Evolutionary conservation across 2,888 invertebrate genomes (phyloP), one percentile per base, ranked within the genome.

Genomic region (Campaea margaritaria): DNA sequence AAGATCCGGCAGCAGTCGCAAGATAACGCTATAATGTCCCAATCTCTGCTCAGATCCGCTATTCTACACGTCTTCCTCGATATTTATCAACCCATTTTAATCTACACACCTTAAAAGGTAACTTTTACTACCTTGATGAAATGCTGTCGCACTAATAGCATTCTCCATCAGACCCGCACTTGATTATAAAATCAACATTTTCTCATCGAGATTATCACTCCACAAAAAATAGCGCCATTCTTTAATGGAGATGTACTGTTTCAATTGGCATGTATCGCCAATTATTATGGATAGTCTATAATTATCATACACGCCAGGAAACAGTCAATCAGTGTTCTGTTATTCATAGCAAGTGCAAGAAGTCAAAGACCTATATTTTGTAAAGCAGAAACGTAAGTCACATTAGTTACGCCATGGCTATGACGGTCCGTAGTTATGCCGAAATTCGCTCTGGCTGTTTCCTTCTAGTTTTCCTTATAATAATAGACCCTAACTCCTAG

Each of bases 341-440:
- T 79, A 82, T 72, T 77, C 74, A 65, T 70, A 68, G 72, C 64
- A 72, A 67, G 62, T 73, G 70, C 74, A 74, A 79, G 75, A 79
- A 84, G 86, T 86, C 86, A 86, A 86, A 81, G 82, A 86, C 86
- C 85, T 75, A 76, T 78, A 77, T 81, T 58, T 76, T 81, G 76
- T 75, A 78, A 74, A 70, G 73, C 73, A 72, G 70, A 72, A 70
- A 74, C 76, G 81, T 78, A 76, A 80, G 74, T 64, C 78, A 73
- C 76, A 84, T 86, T 86, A 81, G 86, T 81, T 74, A 86, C 82
- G 85, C 81, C 76, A 75, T 78, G 78, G 67, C 75, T 79, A 77
- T 79, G 76, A 79, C 38, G 38, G 76, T 77, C 65, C 62, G 59
- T 58, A 55, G 62, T 50, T 64, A 62, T 62, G 63, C 65, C 69